phyloP scores from a whole-genome alignment of 37 sponge, comb jelly and placozoan genomes.

The Halisarca cf. caerulea region DNA sequence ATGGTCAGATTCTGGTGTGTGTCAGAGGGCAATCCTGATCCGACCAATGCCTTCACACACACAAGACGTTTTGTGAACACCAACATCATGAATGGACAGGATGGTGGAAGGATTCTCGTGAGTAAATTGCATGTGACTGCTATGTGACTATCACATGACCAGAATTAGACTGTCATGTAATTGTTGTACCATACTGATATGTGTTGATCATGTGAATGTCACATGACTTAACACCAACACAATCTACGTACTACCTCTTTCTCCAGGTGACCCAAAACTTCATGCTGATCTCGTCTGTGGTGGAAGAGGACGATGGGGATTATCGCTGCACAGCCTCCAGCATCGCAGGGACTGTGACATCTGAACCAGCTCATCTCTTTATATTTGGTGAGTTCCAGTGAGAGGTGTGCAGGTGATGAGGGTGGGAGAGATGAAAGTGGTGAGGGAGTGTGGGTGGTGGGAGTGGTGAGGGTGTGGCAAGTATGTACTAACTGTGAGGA shows the following conservation, averaged over 20 bases:
- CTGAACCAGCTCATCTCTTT: conserved; percentile 23
- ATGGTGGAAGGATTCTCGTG: conserved; percentile 1
- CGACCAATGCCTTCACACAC: background rate
- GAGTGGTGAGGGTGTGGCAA: no score
- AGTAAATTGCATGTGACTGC: background rate
- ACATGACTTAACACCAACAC: background rate
- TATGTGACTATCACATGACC: no score
- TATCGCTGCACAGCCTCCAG: conserved; percentile 65
- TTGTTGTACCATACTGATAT: no score
- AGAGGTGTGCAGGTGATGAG: background rate
- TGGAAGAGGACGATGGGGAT: conserved; percentile 40
- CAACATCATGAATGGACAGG: background rate
- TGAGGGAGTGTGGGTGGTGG: background rate
- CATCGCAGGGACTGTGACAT: conserved; percentile 18
- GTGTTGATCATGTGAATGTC: no score
- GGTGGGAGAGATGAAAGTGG: no score
- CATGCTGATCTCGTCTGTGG: conserved; percentile 32
- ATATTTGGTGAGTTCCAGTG: conserved; percentile 54
- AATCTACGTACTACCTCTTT: background rate
- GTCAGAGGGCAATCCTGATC: conserved; percentile 56
- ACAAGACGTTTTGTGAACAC: background rate
- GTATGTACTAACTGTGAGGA: no score
- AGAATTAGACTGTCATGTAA: no score
- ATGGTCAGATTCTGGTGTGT: conserved; percentile 41
- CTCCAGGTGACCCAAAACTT: background rate